phyloP scores from a whole-genome alignment of 2,797 vertebrate species.

The Arctocebus calabarensis region DNA sequence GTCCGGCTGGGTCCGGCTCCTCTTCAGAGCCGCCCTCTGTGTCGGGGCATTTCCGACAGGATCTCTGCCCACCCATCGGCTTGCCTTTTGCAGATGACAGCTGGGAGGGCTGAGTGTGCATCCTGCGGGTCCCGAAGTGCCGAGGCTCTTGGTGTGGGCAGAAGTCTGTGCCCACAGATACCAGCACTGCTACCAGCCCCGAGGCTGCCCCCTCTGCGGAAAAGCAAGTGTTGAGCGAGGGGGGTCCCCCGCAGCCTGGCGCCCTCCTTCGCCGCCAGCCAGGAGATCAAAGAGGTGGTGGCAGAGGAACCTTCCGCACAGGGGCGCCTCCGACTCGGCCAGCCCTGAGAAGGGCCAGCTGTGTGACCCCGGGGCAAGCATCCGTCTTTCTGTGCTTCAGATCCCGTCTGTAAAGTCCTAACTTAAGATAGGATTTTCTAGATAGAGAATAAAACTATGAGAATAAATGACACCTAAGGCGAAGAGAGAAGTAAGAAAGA shows the following conservation, averaged over 20 bases:
- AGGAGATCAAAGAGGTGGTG: accelerated
- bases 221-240: not conserved
- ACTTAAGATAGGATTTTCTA: not conserved
- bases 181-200: not conserved
- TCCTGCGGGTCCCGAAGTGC: accelerated
- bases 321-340: not conserved
- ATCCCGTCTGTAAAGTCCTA: not conserved
- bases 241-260: accelerated
- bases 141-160: not conserved
- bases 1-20: not conserved
- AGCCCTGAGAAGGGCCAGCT: not conserved
- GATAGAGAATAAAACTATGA: not conserved
- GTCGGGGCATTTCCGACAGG: too few species aligned
- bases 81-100: not conserved
- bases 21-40: not conserved
- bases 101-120: not conserved
- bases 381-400: not conserved
- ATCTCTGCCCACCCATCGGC: not conserved
- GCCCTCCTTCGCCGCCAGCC: not conserved
- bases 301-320: not conserved
- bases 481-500: not conserved
- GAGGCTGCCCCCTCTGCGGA: not conserved
- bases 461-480: not conserved
- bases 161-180: not conserved
- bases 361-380: accelerated